Evolutionary conservation across 2,888 invertebrate genomes (phyloP).

Genomic region (Orgyia antiqua): DNA sequence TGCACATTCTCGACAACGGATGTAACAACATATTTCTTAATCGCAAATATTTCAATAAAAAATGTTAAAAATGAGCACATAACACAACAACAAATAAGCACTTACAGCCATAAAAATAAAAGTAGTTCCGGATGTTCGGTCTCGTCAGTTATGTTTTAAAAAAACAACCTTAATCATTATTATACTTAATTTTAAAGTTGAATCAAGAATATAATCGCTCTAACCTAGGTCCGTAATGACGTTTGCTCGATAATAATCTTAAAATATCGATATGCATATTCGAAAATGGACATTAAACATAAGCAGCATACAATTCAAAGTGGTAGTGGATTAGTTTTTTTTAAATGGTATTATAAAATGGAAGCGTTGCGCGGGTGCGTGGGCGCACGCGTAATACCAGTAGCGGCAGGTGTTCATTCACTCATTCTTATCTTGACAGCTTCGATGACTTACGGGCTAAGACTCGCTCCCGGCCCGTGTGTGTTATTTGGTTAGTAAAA

Average conservation of each 20-base stretch:
- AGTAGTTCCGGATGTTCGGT: constrained; percentile 61
- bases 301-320: constrained; percentile 31
- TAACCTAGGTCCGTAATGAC: constrained; percentile 48
- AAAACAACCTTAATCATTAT: constrained; percentile 71
- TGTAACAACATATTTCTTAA: constrained; percentile 31
- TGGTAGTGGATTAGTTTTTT: constrained; percentile 19
- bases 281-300: constrained; percentile 40
- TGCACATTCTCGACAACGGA: constrained; percentile 29
- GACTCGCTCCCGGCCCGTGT: constrained; percentile 53
- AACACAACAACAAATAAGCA: constrained; percentile 37
- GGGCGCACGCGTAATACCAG: constrained; percentile 72
- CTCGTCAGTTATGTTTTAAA: constrained; percentile 59
- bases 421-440: constrained; percentile 76
- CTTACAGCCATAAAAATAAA: constrained; percentile 42
- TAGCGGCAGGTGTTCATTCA: constrained; percentile 75
- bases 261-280: constrained; percentile 19
- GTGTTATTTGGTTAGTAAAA: constrained; percentile 62
- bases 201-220: constrained; percentile 63
- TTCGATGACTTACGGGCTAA: constrained; percentile 71
- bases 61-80: constrained; percentile 16
- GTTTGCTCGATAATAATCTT: constrained; percentile 43
- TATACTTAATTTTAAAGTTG: constrained; percentile 67
- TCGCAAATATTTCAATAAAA: constrained; percentile 27
- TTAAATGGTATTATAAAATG: constrained; percentile 43
- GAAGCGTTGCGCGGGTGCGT: constrained; percentile 47